A percentile compares a stretch with the other conserved stretches of the same genome.
Evolutionary conservation across 1,140 invertebrate species (phyloP).

Genomic region (Pomacea maculata): DNA sequence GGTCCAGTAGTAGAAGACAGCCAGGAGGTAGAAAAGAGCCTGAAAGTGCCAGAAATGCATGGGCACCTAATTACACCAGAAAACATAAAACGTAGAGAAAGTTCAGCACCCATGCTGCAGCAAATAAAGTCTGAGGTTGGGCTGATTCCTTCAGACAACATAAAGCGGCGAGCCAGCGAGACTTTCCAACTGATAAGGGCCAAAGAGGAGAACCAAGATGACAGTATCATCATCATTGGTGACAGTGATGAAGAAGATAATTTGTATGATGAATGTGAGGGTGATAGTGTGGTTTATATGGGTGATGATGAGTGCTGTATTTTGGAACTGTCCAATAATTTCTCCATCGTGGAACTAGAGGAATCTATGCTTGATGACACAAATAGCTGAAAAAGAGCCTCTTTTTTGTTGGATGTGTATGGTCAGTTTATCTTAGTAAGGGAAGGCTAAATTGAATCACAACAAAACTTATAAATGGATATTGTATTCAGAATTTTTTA

Average conservation of each 20-base stretch:
- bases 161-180: background rate
- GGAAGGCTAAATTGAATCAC: too few relatives aligned
- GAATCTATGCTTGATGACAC: background rate
- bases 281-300: slow-evolving; percentile 11
- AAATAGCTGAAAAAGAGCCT: too few relatives aligned
- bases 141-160: background rate
- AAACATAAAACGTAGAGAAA: background rate
- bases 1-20: too few relatives aligned
- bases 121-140: background rate
- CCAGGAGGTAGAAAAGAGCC: too few relatives aligned
- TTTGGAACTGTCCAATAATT: background rate
- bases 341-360: background rate
- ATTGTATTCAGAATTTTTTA: too few relatives aligned
- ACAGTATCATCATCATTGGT: background rate
- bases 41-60: too few relatives aligned
- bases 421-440: too few relatives aligned
- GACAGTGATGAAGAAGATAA: background rate
- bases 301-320: slow-evolving; percentile 8
- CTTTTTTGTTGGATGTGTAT: too few relatives aligned
- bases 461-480: too few relatives aligned
- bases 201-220: background rate
- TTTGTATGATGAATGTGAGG: background rate
- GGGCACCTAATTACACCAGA: background rate
- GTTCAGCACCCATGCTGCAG: background rate
- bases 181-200: background rate